phyloP scores from a whole-genome alignment of 1,140 invertebrate genomes.

The Orchestia grillus region DNA sequence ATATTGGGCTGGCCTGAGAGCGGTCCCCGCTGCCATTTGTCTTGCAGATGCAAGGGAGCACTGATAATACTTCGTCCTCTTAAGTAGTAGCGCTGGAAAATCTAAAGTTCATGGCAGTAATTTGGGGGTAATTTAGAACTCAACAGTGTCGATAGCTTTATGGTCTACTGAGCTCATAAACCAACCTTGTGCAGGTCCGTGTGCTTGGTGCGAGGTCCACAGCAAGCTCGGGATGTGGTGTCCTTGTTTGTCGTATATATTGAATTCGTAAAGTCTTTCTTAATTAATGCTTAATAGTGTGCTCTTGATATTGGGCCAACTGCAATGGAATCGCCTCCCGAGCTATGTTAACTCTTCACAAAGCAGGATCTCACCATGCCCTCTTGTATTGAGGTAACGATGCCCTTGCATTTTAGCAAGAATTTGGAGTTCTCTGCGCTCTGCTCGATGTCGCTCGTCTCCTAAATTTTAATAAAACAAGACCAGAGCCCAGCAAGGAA shows the following conservation, averaged over 20 bases:
- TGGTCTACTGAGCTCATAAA: slow-evolving; percentile 19
- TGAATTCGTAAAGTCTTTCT: not conserved
- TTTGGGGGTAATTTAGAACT: slow-evolving; percentile 35
- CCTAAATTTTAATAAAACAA: not conserved
- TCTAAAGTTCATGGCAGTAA: slow-evolving; percentile 42
- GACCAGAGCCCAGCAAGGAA: not conserved
- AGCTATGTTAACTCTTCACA: not conserved
- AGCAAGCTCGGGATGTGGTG: not conserved
- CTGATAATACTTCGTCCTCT: slow-evolving; percentile 28
- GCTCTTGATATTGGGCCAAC: not conserved
- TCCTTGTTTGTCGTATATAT: not conserved
- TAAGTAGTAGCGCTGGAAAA: slow-evolving; percentile 48
- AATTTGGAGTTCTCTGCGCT: not conserved
- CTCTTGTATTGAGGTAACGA: not conserved
- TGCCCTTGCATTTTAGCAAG: not conserved
- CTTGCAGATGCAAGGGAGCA: slow-evolving; percentile 47
- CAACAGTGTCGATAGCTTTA: slow-evolving; percentile 36
- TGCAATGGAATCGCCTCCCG: not conserved
- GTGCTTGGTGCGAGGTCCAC: not conserved
- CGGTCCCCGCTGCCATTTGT: slow-evolving; percentile 14
- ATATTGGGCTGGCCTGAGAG: not conserved
- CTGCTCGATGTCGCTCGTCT: not conserved
- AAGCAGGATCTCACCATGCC: not conserved
- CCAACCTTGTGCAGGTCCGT: not conserved
- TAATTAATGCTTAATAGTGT: slow-evolving; percentile 1